phyloP scores from a whole-genome alignment of 1,140 invertebrate genomes.

The Harpegnathos saltator region DNA sequence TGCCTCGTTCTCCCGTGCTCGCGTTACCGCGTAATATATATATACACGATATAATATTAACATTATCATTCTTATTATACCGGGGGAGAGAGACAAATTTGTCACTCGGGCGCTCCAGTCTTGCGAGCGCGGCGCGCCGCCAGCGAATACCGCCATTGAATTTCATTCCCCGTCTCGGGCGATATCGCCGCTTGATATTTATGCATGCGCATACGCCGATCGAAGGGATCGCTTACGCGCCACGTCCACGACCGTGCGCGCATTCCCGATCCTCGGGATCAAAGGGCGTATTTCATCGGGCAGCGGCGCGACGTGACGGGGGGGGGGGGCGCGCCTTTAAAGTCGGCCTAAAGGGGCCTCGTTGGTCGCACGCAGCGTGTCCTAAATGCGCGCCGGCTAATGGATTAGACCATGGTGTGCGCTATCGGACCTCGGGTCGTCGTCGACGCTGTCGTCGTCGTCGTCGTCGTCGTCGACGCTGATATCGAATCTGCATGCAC shows the following conservation, averaged over 20 bases:
- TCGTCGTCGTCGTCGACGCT: neutral
- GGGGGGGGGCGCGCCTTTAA: conserved; percentile 20
- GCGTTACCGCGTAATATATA: neutral
- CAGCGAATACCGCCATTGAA: too few species aligned
- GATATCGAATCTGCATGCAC: conserved; percentile 43
- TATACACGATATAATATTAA: conserved; percentile 26
- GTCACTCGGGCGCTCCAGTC: neutral
- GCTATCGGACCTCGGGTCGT: conserved; percentile 25
- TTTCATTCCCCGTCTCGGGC: too few species aligned
- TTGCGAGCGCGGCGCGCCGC: too few species aligned
- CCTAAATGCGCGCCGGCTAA: conserved; percentile 9
- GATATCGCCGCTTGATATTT: too few species aligned
- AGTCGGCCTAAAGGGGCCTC: conserved; percentile 17
- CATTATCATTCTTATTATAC: conserved; percentile 25
- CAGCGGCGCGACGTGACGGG: conserved; percentile 1
- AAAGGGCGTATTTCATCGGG: neutral
- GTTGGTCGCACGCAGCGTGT: neutral
- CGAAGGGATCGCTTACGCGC: neutral
- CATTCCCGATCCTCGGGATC: neutral
- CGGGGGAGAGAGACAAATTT: conserved; percentile 13
- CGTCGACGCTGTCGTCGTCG: too few species aligned
- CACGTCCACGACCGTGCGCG: conserved; percentile 9
- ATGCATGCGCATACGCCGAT: neutral
- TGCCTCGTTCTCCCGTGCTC: neutral
- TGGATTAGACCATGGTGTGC: conserved; percentile 25